phyloP scores from a whole-genome alignment of 2,888 invertebrate genomes.

The Agapostemon virescens region DNA sequence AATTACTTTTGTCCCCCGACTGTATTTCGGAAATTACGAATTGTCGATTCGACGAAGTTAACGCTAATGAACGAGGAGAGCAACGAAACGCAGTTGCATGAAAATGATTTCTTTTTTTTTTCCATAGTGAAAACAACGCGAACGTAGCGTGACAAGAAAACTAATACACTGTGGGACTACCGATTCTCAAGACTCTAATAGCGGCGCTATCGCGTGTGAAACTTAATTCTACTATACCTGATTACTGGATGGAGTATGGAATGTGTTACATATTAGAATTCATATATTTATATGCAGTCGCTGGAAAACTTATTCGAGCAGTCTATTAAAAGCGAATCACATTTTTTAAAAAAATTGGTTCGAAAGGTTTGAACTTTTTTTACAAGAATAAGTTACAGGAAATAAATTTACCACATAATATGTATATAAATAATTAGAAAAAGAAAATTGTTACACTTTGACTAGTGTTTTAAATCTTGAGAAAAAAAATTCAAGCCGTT shows the following conservation, averaged over 20 bases:
- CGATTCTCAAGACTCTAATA: slow-evolving; percentile 33
- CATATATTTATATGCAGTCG: neutral
- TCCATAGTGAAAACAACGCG: slow-evolving; percentile 9
- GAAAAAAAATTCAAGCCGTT: too few species aligned
- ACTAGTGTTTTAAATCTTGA: too few species aligned
- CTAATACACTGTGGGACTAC: slow-evolving; percentile 10
- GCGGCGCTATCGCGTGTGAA: slow-evolving; percentile 34
- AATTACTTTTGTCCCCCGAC: too few species aligned
- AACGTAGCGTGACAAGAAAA: slow-evolving; percentile 3
- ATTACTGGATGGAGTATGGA: slow-evolving; percentile 55
- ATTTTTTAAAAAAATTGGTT: too few species aligned
- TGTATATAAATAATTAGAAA: too few species aligned
- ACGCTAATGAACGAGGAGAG: slow-evolving; percentile 4
- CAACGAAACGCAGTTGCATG: slow-evolving; percentile 1
- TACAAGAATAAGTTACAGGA: too few species aligned
- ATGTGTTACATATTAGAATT: slow-evolving; percentile 37
- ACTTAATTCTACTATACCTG: slow-evolving; percentile 53
- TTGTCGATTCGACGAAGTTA: slow-evolving; percentile 1
- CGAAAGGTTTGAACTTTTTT: too few species aligned
- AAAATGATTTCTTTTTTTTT: neutral
- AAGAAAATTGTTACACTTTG: too few species aligned
- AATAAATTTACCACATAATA: too few species aligned
- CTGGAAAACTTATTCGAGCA: too few species aligned
- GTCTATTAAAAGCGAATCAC: too few species aligned
- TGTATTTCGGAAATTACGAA: neutral